Conservation (phyloP, 2,888 invertebrate genomes). For the Ormyrus rosae region DNA sequence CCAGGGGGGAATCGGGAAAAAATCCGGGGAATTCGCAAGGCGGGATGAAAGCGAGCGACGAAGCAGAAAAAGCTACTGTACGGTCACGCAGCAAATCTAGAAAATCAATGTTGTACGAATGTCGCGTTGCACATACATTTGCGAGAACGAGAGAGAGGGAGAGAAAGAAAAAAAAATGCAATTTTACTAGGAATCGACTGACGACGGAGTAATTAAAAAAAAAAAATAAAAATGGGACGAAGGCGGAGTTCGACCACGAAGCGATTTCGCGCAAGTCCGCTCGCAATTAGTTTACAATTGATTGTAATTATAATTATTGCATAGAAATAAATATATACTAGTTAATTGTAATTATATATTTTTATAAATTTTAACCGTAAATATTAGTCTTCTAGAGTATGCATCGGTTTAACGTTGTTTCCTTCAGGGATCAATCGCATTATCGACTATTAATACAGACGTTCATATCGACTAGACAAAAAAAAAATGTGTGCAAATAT, state of each 20-base stretch:
- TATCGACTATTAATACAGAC: neutral
- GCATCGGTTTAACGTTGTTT: constrained; percentile 2
- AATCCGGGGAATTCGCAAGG: neutral
- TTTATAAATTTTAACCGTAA: constrained; percentile 48
- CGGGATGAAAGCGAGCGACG: neutral
- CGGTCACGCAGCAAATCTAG: constrained; percentile 29
- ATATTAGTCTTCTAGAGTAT: constrained; percentile 19
- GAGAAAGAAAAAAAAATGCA: neutral
- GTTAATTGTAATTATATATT: constrained; percentile 46
- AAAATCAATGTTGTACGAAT: constrained; percentile 50
- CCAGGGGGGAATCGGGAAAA: neutral
- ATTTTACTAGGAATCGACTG: constrained; percentile 35
- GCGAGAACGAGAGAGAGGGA: neutral
- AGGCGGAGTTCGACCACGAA: constrained; percentile 27
- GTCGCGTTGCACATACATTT: constrained; percentile 45
- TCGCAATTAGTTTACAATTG: constrained; percentile 16
- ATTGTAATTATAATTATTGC: constrained; percentile 42
- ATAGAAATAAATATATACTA: constrained; percentile 21
- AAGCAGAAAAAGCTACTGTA: neutral
- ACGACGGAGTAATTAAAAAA: neutral
- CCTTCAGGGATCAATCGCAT: constrained; percentile 7
- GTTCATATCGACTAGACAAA: constrained; percentile 10
- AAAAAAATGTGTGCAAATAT: neutral
- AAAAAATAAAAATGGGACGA: constrained; percentile 1
- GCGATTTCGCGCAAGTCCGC: neutral